Evolutionary conservation across 2,888 invertebrate species (phyloP).

Genomic region (Epistrophe grossulariae): DNA sequence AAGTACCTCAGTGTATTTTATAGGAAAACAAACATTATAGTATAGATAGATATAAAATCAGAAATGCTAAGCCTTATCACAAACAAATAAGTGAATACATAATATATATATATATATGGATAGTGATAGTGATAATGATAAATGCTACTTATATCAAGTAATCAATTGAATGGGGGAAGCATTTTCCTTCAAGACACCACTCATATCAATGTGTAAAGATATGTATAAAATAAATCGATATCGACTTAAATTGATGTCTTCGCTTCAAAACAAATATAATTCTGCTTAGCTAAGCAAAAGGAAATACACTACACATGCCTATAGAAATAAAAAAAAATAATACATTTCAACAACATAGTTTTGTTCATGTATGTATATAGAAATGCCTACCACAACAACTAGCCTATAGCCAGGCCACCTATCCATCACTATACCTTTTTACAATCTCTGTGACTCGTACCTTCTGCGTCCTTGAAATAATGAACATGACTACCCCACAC

Average conservation of each 20-base stretch:
- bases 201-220: not conserved
- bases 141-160: not conserved
- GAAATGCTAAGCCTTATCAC: not conserved
- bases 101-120: not conserved
- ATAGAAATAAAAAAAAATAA: not conserved
- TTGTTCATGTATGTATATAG: not conserved
- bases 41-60: not conserved
- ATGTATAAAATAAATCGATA: conserved; percentile 40
- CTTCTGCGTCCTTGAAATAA: conserved; percentile 17
- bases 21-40: no score
- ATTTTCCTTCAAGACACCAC: not conserved
- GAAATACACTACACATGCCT: conserved; percentile 14
- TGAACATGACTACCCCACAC: not conserved
- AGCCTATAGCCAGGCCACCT: not conserved
- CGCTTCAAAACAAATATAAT: conserved; percentile 51
- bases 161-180: not conserved
- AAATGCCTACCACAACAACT: not conserved
- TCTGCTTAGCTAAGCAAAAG: conserved; percentile 65
- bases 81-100: not conserved
- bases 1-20: no score
- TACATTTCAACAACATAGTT: not conserved
- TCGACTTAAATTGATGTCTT: conserved; percentile 43
- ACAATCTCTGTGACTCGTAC: not conserved
- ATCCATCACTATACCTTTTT: not conserved
- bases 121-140: not conserved